phyloP scores from a whole-genome alignment of 2,888 invertebrate species.

The Thera britannica region DNA sequence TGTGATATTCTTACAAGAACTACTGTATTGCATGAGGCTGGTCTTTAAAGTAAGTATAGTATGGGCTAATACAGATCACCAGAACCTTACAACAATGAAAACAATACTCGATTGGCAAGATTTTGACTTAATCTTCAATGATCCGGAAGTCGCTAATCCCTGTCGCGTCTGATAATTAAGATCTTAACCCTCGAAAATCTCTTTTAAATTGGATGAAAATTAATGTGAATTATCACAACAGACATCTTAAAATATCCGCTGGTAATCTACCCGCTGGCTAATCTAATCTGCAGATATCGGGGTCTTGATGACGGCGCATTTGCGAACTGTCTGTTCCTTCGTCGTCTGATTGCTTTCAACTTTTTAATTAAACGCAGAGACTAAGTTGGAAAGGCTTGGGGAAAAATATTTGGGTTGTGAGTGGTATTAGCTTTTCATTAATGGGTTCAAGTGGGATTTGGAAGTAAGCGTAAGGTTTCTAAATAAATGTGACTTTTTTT shows the following conservation, averaged over 20 bases:
- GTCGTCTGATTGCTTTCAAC: slow-evolving; percentile 57
- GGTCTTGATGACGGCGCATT: slow-evolving; percentile 48
- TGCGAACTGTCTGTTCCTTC: slow-evolving; percentile 45
- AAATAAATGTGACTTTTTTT: background rate
- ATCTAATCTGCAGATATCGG: slow-evolving; percentile 13
- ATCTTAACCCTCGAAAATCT: slow-evolving; percentile 50
- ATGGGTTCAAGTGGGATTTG: slow-evolving; percentile 1
- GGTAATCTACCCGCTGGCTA: slow-evolving; percentile 43
- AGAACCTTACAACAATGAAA: too few relatives aligned
- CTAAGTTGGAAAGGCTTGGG: slow-evolving; percentile 27
- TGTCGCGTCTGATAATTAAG: slow-evolving; percentile 25
- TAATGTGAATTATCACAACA: slow-evolving; percentile 62
- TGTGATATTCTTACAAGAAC: too few relatives aligned
- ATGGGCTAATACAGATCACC: too few relatives aligned
- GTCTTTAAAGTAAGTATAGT: too few relatives aligned
- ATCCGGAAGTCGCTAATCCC: too few relatives aligned
- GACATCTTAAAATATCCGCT: slow-evolving; percentile 47
- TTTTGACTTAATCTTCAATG: too few relatives aligned
- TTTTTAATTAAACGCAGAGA: slow-evolving; percentile 60
- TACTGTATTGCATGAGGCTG: too few relatives aligned
- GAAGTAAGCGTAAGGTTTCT: background rate
- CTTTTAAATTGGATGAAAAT: slow-evolving; percentile 63
- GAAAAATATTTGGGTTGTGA: slow-evolving; percentile 23
- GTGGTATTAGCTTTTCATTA: slow-evolving; percentile 23
- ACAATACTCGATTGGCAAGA: too few relatives aligned